Base-by-base conservation (phyloP, 2,113 vertebrate species). In the Myiopsitta monachus region DNA sequence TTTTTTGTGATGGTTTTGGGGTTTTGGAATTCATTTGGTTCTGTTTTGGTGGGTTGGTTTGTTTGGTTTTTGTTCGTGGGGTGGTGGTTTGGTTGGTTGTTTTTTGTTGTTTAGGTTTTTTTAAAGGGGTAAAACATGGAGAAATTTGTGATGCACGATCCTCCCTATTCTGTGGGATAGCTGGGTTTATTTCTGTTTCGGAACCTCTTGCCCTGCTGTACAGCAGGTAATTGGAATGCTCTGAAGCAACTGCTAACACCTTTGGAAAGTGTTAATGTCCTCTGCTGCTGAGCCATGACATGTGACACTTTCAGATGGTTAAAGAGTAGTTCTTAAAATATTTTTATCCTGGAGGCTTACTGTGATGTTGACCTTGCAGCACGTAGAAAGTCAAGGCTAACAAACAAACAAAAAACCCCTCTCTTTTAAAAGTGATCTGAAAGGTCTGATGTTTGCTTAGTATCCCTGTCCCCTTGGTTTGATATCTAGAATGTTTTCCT, bases 391-490 rank as follows among this genome's bases (percentile, higher is more conserved):
- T 14, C 6, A 24, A 66, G 23, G 7, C 14, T 47, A 85, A 66
- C 5, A 51, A 44, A 51, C 22, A 49, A 66, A 31, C 2, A 43
- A 63, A 43, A 43, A 62, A 38, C 1, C 8, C 8, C 3, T 51
- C 15, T 13, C 9, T 86, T 15, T 85, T 69, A 54, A 10, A 54
- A 59, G 8, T 36, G 3, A 24, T 54, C 23, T 28, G 15, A 36
- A 81, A 79, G 5, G 5, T 67, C 15, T 75, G 26, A 23, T 70
- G 22, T n/a, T 87, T 87, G 11, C 19, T 75, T 64, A 28, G 18
- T 6, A 57, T 52, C 5, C 5, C 36, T 2, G 3, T 57, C 18
- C 8, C 3, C 12, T 69, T 4, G 0, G 4, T 86, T 63, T 18
- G 28, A 55, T 38, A 18, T 27, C 31, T 81, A 22, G 23, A 59